Conservation (phyloP, 2,797 vertebrate species). For the Anguilla obscura region DNA sequence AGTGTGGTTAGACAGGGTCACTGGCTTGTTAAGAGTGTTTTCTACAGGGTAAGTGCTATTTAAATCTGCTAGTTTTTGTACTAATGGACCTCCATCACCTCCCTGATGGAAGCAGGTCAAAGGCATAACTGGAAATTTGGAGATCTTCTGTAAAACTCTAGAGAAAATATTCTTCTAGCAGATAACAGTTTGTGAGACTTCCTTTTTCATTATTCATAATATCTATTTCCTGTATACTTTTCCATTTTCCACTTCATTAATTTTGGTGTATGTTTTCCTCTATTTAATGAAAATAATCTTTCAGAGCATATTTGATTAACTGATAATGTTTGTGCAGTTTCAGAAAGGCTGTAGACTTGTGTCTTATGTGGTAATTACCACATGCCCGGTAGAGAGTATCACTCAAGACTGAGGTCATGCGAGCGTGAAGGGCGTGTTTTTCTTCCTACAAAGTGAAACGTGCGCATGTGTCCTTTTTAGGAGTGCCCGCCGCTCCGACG, state of each 20-base stretch:
- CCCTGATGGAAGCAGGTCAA: not conserved
- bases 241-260: not conserved
- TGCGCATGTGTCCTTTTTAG: constrained; percentile 34
- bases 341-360: not conserved
- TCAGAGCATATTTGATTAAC: constrained; percentile 1
- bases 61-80: not conserved
- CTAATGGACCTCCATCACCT: not conserved
- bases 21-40: not conserved
- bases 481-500: constrained; percentile 37
- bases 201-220: not conserved
- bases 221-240: not conserved
- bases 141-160: not conserved
- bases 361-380: not conserved
- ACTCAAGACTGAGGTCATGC: not conserved
- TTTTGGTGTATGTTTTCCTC: not conserved
- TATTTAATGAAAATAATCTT: not conserved
- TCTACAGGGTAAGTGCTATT: too few relatives aligned
- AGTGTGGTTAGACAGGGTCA: not conserved
- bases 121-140: not conserved
- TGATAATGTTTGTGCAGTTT: not conserved
- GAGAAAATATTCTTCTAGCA: not conserved
- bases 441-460: not conserved
- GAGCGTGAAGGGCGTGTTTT: not conserved
- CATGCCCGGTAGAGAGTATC: not conserved
- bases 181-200: not conserved